These are phyloP conservation scores for Pitangus sulphuratus DNA, from an alignment of 2,797 vertebrate species.

Conservation along the genomic window DNA sequence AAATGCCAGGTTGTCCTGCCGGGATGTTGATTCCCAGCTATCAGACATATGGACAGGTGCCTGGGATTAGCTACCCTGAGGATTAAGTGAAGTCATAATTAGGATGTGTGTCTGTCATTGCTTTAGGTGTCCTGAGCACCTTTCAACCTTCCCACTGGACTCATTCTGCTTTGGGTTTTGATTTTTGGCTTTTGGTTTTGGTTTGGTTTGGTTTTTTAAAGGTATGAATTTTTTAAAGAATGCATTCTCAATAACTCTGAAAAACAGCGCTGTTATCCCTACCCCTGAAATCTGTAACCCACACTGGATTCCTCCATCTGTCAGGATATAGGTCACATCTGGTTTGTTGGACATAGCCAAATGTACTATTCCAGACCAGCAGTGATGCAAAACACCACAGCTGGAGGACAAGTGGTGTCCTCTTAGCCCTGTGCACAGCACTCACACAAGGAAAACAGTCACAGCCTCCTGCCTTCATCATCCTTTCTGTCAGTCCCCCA, in stretches of 20 bases:
- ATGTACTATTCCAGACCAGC: not conserved
- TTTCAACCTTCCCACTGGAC: not conserved
- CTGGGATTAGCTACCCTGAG: not conserved
- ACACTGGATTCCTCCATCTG: not conserved
- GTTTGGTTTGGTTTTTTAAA: not conserved
- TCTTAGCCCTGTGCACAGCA: not conserved
- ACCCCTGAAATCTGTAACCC: not conserved
- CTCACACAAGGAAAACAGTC: not conserved
- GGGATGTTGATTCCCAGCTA: not conserved
- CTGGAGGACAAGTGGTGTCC: not conserved
- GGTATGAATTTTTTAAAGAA: not conserved
- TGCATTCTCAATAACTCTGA: not conserved
- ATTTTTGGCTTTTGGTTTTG: not conserved
- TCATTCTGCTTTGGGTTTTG: accelerated
- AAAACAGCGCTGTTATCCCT: not conserved
- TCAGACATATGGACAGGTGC: not conserved
- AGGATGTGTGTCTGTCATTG: not conserved
- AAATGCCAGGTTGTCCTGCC: not conserved
- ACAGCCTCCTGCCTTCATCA: not conserved
- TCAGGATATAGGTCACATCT: not conserved
- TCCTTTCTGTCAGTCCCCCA: not conserved
- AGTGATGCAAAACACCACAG: not conserved
- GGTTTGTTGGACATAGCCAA: not conserved
- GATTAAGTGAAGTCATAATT: not conserved
- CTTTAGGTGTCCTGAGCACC: not conserved